Conservation (phyloP, 2,888 invertebrate genomes). For the Elegia similella region DNA sequence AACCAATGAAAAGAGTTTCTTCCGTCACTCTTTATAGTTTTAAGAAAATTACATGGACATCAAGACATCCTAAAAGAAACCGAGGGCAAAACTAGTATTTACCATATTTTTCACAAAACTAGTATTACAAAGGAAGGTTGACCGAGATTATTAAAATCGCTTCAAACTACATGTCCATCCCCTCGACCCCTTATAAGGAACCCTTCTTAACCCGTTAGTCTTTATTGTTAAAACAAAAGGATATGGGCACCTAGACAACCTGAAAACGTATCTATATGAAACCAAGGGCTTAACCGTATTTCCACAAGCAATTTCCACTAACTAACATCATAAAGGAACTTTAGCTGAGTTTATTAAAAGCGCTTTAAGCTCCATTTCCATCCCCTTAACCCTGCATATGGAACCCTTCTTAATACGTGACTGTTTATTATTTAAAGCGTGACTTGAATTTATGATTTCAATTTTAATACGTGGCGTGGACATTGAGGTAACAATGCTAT, state of each 20-base stretch:
- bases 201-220: constrained; percentile 28
- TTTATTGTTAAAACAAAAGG: constrained; percentile 48
- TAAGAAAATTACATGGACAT: too few species aligned
- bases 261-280: too few species aligned
- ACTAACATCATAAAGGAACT: not conserved
- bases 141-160: constrained; percentile 1
- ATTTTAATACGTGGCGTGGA: constrained; percentile 30
- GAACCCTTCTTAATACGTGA: constrained; percentile 27
- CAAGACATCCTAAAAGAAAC: too few species aligned
- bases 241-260: too few species aligned
- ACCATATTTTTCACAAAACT: too few species aligned
- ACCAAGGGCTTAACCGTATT: not conserved
- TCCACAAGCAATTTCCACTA: not conserved
- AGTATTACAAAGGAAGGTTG: not conserved
- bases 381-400: constrained; percentile 32
- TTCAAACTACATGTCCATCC: constrained; percentile 10
- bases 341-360: constrained; percentile 3
- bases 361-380: constrained; percentile 11
- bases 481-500: not conserved
- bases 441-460: constrained; percentile 52
- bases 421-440: constrained; percentile 43
- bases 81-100: too few species aligned
- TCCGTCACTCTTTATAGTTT: too few species aligned
- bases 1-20: too few species aligned
- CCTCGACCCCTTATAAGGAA: constrained; percentile 33